phyloP scores from a whole-genome alignment of 2,797 vertebrate genomes.

The Sus cebifrons region DNA sequence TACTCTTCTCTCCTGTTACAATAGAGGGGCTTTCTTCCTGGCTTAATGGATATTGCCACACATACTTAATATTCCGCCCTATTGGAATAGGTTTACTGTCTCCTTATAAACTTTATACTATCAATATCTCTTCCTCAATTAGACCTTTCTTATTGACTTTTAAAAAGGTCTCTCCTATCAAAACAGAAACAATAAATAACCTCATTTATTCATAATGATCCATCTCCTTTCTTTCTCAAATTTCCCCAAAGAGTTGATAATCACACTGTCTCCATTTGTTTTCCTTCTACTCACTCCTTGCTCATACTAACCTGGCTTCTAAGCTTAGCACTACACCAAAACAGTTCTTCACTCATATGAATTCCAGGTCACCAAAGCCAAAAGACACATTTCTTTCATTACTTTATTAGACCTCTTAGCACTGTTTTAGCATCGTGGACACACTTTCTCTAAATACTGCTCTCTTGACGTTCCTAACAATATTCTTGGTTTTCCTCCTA shows the following conservation, averaged over 20 bases:
- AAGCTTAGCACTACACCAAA: neutral
- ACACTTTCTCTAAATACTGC: neutral
- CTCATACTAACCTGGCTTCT: neutral
- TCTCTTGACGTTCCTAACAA: conserved; percentile 11
- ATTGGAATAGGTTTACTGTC: neutral
- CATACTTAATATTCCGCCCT: neutral
- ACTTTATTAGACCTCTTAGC: conserved; percentile 8
- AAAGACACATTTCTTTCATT: neutral
- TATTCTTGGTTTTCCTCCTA: neutral
- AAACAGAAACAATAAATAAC: conserved; percentile 46
- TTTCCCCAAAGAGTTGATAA: neutral
- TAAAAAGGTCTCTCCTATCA: neutral
- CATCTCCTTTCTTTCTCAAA: neutral
- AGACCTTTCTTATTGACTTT: neutral
- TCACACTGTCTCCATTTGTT: neutral
- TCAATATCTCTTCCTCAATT: neutral
- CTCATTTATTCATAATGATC: neutral
- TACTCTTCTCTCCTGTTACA: neutral
- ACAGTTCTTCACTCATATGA: neutral
- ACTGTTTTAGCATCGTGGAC: neutral
- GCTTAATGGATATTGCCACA: neutral
- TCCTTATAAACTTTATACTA: neutral
- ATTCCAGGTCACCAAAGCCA: conserved; percentile 27
- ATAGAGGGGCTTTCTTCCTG: neutral
- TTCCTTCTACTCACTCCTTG: neutral